phyloP scores from a whole-genome alignment of 2,888 invertebrate genomes.

The Lasioglossum villosulum region DNA sequence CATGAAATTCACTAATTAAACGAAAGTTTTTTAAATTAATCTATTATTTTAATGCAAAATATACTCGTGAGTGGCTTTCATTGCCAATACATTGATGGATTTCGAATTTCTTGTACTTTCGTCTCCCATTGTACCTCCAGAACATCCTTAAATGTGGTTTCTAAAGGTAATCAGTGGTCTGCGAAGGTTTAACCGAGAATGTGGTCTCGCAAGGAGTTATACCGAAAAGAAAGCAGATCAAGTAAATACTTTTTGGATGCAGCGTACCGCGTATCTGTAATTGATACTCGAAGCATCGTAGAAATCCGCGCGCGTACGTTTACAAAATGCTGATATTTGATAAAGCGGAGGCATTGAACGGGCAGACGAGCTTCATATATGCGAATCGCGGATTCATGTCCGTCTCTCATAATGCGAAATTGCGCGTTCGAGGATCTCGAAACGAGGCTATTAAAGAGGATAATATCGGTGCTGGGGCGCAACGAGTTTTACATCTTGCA shows the following conservation, averaged over 20 bases:
- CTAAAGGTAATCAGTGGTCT: neutral
- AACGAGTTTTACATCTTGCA: constrained; percentile 9
- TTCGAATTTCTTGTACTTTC: too few relatives aligned
- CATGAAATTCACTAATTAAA: too few relatives aligned
- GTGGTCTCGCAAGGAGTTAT: neutral
- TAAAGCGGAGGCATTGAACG: constrained; percentile 24
- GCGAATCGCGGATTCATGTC: constrained; percentile 13
- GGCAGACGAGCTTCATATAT: constrained; percentile 32
- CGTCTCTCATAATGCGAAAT: constrained; percentile 41
- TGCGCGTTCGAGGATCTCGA: constrained; percentile 38
- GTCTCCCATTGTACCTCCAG: too few relatives aligned
- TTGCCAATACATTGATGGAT: too few relatives aligned
- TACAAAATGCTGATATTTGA: neutral
- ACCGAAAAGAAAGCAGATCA: neutral
- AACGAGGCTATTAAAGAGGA: constrained; percentile 46
- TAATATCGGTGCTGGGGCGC: constrained; percentile 24
- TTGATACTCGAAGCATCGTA: neutral
- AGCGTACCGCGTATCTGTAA: neutral
- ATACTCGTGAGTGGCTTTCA: too few relatives aligned
- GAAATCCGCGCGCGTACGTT: neutral
- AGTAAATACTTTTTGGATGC: neutral
- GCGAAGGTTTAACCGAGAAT: too few relatives aligned
- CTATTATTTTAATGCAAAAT: too few relatives aligned
- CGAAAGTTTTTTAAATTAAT: too few relatives aligned
- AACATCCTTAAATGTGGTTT: too few relatives aligned